Percentiles rank a stretch among this genome's conserved stretches.
These are phyloP conservation scores for Prionailurus bengalensis DNA, from an alignment of 2,113 vertebrate genomes.

Conservation along the genomic window DNA sequence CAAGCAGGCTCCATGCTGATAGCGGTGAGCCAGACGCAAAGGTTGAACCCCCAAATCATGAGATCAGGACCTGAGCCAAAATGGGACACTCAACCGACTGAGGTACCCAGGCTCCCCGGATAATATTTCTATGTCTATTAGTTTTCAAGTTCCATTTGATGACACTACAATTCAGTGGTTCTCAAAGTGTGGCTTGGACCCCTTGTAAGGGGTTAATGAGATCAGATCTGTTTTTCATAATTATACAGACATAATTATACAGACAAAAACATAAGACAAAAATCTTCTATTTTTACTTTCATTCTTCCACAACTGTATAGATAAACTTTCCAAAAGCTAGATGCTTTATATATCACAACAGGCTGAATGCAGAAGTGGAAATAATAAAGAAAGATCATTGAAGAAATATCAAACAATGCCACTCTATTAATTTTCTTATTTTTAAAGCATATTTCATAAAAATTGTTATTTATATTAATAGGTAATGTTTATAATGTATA, in stretches of 20 bases:
- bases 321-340: background rate
- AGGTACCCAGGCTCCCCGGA: too few species aligned
- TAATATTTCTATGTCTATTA: background rate
- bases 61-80: too few species aligned
- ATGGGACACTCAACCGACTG: too few species aligned
- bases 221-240: background rate
- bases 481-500: background rate
- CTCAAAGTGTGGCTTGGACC: background rate
- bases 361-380: background rate
- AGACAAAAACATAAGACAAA: background rate
- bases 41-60: too few species aligned
- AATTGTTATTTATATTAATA: background rate
- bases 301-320: background rate
- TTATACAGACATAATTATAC: background rate
- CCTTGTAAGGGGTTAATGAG: background rate
- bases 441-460: background rate
- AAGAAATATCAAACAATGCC: background rate
- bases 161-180: background rate
- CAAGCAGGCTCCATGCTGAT: too few species aligned
- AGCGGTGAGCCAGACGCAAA: too few species aligned
- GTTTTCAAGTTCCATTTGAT: background rate
- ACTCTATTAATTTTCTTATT: background rate
- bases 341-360: background rate
- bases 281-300: background rate
- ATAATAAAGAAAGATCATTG: constrained; percentile 6